These are phyloP conservation scores for Sebastiscus albofasciatus DNA, from an alignment of 2,797 vertebrate genomes.

Conservation along the genomic window DNA sequence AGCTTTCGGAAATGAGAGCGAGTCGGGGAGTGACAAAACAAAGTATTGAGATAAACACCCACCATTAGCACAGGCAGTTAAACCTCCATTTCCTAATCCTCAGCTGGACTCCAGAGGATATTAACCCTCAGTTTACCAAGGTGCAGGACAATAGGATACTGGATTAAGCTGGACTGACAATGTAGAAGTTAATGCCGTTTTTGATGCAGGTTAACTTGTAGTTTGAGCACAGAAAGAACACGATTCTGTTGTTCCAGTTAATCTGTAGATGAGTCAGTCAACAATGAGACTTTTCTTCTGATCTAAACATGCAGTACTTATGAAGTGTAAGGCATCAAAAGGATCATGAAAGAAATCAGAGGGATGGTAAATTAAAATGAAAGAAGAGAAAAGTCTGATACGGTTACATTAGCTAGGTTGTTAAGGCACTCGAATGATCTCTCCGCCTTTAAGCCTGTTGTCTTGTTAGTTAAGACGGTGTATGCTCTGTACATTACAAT, in stretches of 20 bases:
- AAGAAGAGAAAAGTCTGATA: background rate
- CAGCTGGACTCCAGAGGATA: constrained; percentile 84
- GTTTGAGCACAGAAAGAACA: background rate
- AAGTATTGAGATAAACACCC: constrained; percentile 89
- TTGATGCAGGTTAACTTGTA: background rate
- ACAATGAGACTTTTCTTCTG: background rate
- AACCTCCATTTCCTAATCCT: constrained; percentile 87
- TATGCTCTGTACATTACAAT: background rate
- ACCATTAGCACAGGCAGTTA: constrained; percentile 87
- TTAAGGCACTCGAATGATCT: background rate
- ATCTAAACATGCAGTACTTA: background rate
- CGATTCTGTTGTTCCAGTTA: background rate
- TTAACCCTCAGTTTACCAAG: constrained; percentile 80
- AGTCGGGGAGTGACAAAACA: constrained; percentile 87
- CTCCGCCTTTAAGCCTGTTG: background rate
- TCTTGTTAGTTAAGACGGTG: background rate
- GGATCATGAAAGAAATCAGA: background rate
- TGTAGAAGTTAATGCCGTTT: background rate
- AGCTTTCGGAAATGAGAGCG: constrained; percentile 88
- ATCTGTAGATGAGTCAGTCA: background rate
- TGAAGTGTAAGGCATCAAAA: background rate
- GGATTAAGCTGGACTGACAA: constrained; percentile 30
- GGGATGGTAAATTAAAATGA: background rate
- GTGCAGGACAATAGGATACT: constrained; percentile 67
- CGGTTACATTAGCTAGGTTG: too few species aligned